A percentile compares a stretch with the other conserved stretches of the same genome.
phyloP scores from a whole-genome alignment of 2,797 vertebrate species.

The Platyrinchus mystaceus region DNA sequence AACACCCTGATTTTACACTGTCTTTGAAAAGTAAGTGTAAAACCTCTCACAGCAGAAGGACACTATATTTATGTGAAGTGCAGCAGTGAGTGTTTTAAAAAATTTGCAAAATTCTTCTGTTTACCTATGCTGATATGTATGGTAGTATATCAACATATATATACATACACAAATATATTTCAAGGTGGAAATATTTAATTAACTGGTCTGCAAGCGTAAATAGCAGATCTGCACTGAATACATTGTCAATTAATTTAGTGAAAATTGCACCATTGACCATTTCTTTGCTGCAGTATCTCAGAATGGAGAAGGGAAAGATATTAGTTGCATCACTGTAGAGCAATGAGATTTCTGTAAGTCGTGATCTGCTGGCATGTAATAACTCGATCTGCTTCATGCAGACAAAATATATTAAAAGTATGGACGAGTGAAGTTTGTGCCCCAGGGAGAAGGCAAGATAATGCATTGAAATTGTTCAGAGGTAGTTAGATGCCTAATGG shows the following conservation, averaged over 20 bases:
- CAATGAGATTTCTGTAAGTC: slow-evolving; percentile 78
- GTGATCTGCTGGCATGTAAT: slow-evolving; percentile 81
- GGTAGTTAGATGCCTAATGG: slow-evolving; percentile 90
- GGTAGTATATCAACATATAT: background rate
- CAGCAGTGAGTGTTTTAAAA: background rate
- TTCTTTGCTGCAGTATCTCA: slow-evolving; percentile 48
- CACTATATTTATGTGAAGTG: background rate
- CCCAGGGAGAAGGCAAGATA: slow-evolving; percentile 85
- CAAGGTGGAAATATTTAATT: slow-evolving; percentile 67
- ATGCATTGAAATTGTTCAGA: slow-evolving; percentile 88
- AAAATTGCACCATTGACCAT: slow-evolving; percentile 48
- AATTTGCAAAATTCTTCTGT: background rate
- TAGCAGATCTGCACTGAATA: slow-evolving; percentile 30
- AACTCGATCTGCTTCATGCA: slow-evolving; percentile 81
- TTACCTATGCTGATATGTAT: background rate
- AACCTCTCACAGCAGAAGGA: background rate
- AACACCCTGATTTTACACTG: background rate
- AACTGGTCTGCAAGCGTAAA: slow-evolving; percentile 52
- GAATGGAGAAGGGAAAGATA: slow-evolving; percentile 59
- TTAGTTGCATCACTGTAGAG: slow-evolving; percentile 69
- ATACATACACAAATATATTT: background rate
- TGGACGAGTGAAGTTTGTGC: slow-evolving; percentile 83
- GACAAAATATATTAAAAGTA: slow-evolving; percentile 85
- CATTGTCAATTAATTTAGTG: slow-evolving; percentile 61
- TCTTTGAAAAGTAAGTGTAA: background rate